Evolutionary conservation across 1,140 invertebrate species (phyloP), one percentile per base, ranked within the genome.

Genomic region (Centruroides sculpturatus): DNA sequence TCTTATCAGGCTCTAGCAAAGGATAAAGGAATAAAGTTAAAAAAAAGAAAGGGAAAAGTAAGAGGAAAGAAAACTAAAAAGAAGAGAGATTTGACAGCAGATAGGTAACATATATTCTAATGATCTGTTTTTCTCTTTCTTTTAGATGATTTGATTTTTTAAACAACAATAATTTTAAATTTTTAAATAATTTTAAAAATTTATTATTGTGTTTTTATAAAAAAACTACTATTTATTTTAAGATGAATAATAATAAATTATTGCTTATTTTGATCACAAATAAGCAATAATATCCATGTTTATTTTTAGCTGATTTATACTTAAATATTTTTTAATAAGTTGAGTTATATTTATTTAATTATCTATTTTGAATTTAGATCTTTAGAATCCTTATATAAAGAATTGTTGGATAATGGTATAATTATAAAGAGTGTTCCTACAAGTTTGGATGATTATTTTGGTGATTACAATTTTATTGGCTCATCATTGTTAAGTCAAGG

Each of bases 31-130:
- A 23, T 23, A 23, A 23, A 23, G 23, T 23, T n/a, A 34, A 51
- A 51, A 51, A 82, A 84, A 1, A 89, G 89, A 75, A 66, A 76
- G 64, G 59, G 60, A 46, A 65, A 71, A 57, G 71, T 92, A 87
- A 70, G 88, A 85, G 64, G 75, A 65, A 84, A 81, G 66, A 93
- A 92, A 73, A 92, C 89, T 71, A 92, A 92, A 70, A 94, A 92
- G 73, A 91, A 94, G 69, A 97, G 97, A 74, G 92, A 97, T 77
- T 76, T 97, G 49, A 97, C 93, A 13, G 89, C 92, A 1, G 92
- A 97, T 62, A 74, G 75, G 68, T 63, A 50, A 63, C 51, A 63
- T 23, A 2, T 23, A 23, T 23, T 23, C 23, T 23, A 23, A 23
- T 23, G 23, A 23, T 23, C 23, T 23, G 23, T 23, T 23, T 23